These are phyloP conservation scores for Etheostoma cragini DNA, from an alignment of 2,113 vertebrate species.

Conservation along the genomic window DNA sequence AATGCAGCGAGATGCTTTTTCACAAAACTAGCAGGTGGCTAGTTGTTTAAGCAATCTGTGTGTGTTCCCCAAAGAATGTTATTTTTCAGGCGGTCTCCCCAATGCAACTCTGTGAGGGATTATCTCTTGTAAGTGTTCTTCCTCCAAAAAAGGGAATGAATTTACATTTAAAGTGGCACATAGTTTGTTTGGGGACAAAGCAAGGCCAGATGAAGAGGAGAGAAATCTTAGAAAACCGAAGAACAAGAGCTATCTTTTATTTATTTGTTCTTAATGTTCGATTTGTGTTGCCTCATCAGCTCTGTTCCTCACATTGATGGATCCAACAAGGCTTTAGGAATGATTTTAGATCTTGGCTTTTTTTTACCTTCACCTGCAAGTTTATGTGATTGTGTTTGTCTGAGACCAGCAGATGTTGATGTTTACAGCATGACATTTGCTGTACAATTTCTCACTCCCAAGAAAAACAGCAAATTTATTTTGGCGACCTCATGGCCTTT, in stretches of 20 bases:
- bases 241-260: conserved; percentile 56
- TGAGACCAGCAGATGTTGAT: conserved; percentile 18
- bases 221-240: conserved; percentile 64
- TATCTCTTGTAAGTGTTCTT: conserved; percentile 77
- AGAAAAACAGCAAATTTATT: conserved; percentile 17
- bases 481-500: conserved; percentile 17
- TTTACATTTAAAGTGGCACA: conserved; percentile 85
- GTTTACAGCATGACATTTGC: conserved; percentile 13
- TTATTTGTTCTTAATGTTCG: conserved; percentile 63
- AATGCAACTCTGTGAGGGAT: conserved; percentile 72
- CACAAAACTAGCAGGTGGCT: conserved; percentile 72
- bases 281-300: conserved; percentile 55
- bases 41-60: conserved; percentile 70
- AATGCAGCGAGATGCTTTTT: conserved; percentile 64
- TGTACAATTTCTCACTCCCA: conserved; percentile 16
- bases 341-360: conserved; percentile 1
- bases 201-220: conserved; percentile 60
- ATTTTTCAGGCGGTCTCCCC: conserved; percentile 66
- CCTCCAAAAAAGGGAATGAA: conserved; percentile 47
- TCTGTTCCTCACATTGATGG: conserved; percentile 29
- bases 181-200: conserved; percentile 61
- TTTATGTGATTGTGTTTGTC: conserved; percentile 20
- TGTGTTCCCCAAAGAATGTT: conserved; percentile 67
- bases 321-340: conserved; percentile 21
- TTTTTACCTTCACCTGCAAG: conserved; percentile 16